A percentile compares a stretch with the other conserved stretches of the same genome.
Evolutionary conservation across 2,888 invertebrate species (phyloP).

Genomic region (Habrosyne pyritoides): DNA sequence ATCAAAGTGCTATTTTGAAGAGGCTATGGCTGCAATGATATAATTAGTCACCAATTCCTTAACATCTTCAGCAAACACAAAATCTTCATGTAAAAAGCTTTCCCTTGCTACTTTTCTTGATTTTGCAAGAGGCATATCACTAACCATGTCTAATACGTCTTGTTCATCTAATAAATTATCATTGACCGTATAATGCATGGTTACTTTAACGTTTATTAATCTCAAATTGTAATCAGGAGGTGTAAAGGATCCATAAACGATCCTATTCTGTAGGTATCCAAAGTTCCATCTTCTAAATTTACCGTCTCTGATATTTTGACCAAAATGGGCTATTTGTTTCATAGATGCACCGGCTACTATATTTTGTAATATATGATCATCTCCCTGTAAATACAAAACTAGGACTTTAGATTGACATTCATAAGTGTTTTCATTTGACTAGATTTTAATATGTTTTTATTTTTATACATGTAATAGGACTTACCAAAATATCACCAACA

Average conservation of each 20-base stretch:
- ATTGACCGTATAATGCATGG: slow-evolving; percentile 59
- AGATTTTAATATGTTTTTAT: too few relatives aligned
- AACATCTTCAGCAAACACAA: slow-evolving; percentile 45
- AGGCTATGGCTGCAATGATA: slow-evolving; percentile 44
- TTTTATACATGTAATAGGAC: slow-evolving; percentile 10
- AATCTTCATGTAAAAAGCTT: slow-evolving; percentile 55
- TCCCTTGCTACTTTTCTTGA: slow-evolving; percentile 54
- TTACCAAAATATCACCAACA: slow-evolving; percentile 36
- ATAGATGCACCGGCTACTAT: slow-evolving; percentile 48
- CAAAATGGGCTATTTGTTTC: slow-evolving; percentile 66
- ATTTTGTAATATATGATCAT: slow-evolving; percentile 10
- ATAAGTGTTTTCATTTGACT: too few relatives aligned
- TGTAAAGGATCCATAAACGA: slow-evolving; percentile 39
- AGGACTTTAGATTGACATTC: not conserved
- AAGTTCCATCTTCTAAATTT: slow-evolving; percentile 58
- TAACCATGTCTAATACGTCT: slow-evolving; percentile 60
- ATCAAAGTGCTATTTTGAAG: not conserved
- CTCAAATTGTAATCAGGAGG: slow-evolving; percentile 58
- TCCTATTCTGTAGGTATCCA: slow-evolving; percentile 42
- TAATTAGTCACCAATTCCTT: slow-evolving; percentile 60
- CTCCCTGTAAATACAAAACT: slow-evolving; percentile 14
- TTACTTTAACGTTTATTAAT: slow-evolving; percentile 47
- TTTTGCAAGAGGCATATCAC: slow-evolving; percentile 50
- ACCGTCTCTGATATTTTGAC: slow-evolving; percentile 62
- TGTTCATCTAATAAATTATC: slow-evolving; percentile 53